Evolutionary conservation across 2,888 invertebrate genomes (phyloP), one percentile per base, ranked within the genome.

Genomic region (Spodoptera picta): DNA sequence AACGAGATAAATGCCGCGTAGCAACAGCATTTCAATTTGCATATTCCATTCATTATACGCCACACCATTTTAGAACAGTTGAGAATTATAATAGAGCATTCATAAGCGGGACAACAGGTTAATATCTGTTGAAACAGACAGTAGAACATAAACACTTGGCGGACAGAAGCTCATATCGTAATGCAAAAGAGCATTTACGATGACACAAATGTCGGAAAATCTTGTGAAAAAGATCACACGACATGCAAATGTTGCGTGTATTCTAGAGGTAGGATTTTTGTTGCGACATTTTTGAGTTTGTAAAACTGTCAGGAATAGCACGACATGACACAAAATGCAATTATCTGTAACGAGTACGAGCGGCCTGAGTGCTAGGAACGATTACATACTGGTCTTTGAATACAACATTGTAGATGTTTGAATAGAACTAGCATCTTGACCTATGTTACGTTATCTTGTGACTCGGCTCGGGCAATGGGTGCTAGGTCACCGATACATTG

Each of bases 11-110:
- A 71, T 44, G 59, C 63, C 65, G 65, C 63, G 54, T 75, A 78
- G 79, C 75, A 79, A 79, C 80, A 67, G 27, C 41, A 43, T 41
- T 46, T 27, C 45, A 56, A 70, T 77, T 55, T 62, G 45, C 69
- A 67, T 65, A 62, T 53, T 61, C 62, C 60, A 65, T 69, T 65
- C 51, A 79, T 62, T 58, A 66, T 60, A 53, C 54, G 46, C 58
- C 45, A 55, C 58, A 56, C 47, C 43, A 46, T 52, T 69, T 65
- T 60, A 68, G 53, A 66, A 54, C 48, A 45, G 46, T 48, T 59
- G 54, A 55, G 50, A 60, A 57, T 57, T 54, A 56, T 65, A 53
- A 7, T 56, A 62, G 65, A 64, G 63, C 60, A 65, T 64, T 76
- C 52, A 69, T 78, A 49, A 69, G 67, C 27, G 63, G 64, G 65